These are phyloP conservation scores for Paracyclopina nana DNA, from an alignment of 1,140 invertebrate genomes.

Conservation along the genomic window DNA sequence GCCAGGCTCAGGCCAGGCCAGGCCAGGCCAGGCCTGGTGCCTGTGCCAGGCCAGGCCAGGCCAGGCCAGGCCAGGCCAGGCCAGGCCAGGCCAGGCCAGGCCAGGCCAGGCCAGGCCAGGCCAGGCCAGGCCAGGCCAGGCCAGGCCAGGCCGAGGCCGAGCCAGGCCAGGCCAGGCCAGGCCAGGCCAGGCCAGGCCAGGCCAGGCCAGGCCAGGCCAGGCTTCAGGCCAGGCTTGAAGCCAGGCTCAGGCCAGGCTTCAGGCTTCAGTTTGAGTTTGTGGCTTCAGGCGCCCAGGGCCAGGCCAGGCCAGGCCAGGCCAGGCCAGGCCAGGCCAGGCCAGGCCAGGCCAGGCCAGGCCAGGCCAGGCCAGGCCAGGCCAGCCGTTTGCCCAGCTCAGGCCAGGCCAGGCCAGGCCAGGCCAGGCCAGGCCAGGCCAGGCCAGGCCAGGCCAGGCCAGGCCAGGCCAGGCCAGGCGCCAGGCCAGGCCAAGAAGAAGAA, in stretches of 20 bases:
- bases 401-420: slow-evolving; percentile 17
- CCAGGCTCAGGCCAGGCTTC: slow-evolving; percentile 21
- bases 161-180: slow-evolving; percentile 18
- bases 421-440: slow-evolving; percentile 14
- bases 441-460: slow-evolving; percentile 14
- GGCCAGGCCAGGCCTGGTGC: slow-evolving; percentile 18
- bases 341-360: slow-evolving; percentile 18
- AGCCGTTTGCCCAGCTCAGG: slow-evolving; percentile 20
- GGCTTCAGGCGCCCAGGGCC: slow-evolving; percentile 19
- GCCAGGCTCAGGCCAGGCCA: slow-evolving; percentile 19
- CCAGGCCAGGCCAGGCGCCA: slow-evolving; percentile 20
- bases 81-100: slow-evolving; percentile 21
- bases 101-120: slow-evolving; percentile 17
- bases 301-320: slow-evolving; percentile 17
- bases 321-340: slow-evolving; percentile 17
- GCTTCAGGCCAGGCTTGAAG: slow-evolving; percentile 20
- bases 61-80: slow-evolving; percentile 18
- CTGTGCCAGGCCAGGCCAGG: slow-evolving; percentile 21
- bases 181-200: slow-evolving; percentile 21
- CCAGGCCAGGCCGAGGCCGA: slow-evolving; percentile 17
- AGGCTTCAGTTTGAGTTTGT: slow-evolving; percentile 15
- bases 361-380: slow-evolving; percentile 21
- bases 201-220: slow-evolving; percentile 20
- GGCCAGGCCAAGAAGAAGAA: slow-evolving; percentile 19
- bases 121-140: slow-evolving; percentile 17